These are phyloP conservation scores for Drosophila equinoxialis DNA, from an alignment of 1,140 invertebrate species.

Conservation along the genomic window DNA sequence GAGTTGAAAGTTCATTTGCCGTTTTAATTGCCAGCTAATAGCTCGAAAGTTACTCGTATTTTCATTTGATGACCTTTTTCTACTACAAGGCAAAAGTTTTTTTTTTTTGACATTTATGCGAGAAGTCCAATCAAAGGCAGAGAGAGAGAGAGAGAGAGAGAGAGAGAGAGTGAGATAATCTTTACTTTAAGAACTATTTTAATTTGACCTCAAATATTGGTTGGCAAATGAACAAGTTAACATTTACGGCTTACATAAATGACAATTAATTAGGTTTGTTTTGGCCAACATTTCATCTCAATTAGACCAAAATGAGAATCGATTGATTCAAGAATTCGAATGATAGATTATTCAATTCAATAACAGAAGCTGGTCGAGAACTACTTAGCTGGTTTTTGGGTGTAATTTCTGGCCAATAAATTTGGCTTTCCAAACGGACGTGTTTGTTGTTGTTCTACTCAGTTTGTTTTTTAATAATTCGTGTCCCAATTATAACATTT, in stretches of 20 bases:
- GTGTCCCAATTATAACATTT: background rate
- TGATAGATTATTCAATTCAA: too few species aligned
- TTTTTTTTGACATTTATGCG: slow-evolving; percentile 20
- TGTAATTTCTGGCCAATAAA: too few species aligned
- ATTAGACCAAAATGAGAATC: too few species aligned
- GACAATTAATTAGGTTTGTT: too few species aligned
- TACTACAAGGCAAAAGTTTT: slow-evolving; percentile 28
- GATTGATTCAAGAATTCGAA: too few species aligned
- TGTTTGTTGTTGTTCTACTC: too few species aligned
- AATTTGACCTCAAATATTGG: background rate
- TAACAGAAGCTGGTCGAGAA: too few species aligned
- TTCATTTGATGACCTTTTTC: slow-evolving; percentile 45
- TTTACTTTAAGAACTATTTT: slow-evolving; percentile 11
- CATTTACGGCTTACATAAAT: too few species aligned
- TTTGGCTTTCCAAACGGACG: too few species aligned
- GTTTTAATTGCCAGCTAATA: slow-evolving; percentile 79
- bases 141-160: slow-evolving; percentile 14
- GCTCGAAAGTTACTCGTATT: slow-evolving; percentile 70
- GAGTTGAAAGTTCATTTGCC: slow-evolving; percentile 77
- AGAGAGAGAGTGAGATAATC: slow-evolving; percentile 23
- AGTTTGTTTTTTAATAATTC: background rate
- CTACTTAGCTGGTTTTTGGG: too few species aligned
- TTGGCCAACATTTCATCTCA: too few species aligned
- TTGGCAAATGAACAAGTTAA: too few species aligned
- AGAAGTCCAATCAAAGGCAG: background rate